Evolutionary conservation across 2,113 vertebrate genomes (phyloP), one percentile per base, ranked within the genome.

Genomic region (Calyptommatus sinebrachiatus): DNA sequence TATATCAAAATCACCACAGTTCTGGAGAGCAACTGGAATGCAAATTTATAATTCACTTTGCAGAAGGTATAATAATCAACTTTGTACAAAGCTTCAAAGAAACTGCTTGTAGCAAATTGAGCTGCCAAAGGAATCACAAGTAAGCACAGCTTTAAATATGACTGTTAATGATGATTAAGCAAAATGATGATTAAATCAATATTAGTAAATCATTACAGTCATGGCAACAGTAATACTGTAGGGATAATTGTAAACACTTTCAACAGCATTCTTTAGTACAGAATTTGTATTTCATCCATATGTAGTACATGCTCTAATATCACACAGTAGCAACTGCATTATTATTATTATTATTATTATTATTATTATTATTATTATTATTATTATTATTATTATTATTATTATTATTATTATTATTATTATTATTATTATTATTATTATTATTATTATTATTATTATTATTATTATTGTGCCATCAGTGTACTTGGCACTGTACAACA

Each of bases 131-230:
- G 21, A 63, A 79, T 45, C 45, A 48, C 29, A 45, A n/a, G 22
- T 48, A 29, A 73, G 14, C 45, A 73, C 31, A 22, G 70, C 16
- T 48, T 45, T 18, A 16, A 73, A 80, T 65, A 63, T 65, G 28
- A 31, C 12, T 18, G 24, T 73, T 79, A 79, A 72, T n/a, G 45
- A 79, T 79, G 45, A 71, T 72, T 31, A 72, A 65, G 60, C 45
- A 72, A 29, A 29, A 62, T 20, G 62, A 72, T 62, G 31, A 63
- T 79, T 72, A 79, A 46, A 72, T 63, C 63, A 79, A n/a, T 63
- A 65, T 65, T 79, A 65, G n/a, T n/a, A 4, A 65, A 79, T 72
- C 60, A 26, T 62, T 72, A 28, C 9, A 71, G 35, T 62, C 22
- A 71, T 79, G 41, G n/a, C 48, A n/a, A 71, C 71, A 46, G 62